Evolutionary conservation across 2,888 invertebrate species (phyloP).

Genomic region (Heliconius aoede): DNA sequence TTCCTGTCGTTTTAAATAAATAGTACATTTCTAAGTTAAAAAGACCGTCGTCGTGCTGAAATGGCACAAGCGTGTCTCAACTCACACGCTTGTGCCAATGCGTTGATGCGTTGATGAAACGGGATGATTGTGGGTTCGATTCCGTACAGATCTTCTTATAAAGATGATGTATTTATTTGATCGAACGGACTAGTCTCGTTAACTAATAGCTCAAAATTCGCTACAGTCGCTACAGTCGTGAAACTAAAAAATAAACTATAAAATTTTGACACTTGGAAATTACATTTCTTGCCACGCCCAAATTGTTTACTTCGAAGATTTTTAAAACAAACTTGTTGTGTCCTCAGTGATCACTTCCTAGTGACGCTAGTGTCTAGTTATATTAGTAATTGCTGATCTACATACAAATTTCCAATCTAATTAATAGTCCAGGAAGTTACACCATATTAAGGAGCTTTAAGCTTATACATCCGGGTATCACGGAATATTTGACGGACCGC

Average conservation of each 20-base stretch:
- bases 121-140: background rate
- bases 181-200: too few relatives aligned
- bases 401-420: background rate
- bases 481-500: background rate
- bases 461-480: background rate
- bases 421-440: conserved; percentile 20
- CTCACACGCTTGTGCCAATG: too few relatives aligned
- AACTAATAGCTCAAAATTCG: too few relatives aligned
- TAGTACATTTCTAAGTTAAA: too few relatives aligned
- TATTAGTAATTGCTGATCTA: too few relatives aligned
- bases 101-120: too few relatives aligned
- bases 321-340: background rate
- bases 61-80: too few relatives aligned
- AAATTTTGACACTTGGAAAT: background rate
- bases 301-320: background rate
- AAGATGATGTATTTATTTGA: too few relatives aligned
- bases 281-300: background rate
- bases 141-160: too few relatives aligned
- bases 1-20: too few relatives aligned
- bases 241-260: too few relatives aligned
- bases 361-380: background rate
- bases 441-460: background rate
- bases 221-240: too few relatives aligned
- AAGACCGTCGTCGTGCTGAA: background rate
- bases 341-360: background rate